Evolutionary conservation across 2,113 vertebrate species (phyloP).

Genomic region (Peromyscus polionotus): DNA sequence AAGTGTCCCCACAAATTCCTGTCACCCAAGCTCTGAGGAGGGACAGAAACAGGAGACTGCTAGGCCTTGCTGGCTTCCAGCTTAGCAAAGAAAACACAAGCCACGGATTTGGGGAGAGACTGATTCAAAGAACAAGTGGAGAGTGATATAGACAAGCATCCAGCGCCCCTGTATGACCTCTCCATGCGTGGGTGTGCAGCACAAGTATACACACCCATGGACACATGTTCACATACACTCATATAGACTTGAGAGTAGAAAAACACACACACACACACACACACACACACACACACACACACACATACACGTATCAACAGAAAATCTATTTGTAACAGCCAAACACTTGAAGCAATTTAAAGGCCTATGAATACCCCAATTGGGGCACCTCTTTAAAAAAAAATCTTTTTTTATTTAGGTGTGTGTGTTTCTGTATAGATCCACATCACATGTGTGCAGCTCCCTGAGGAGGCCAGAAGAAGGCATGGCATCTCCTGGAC

Average conservation of each 20-base stretch:
- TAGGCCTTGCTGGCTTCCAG: neutral
- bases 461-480: neutral
- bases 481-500: too few relatives aligned
- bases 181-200: neutral
- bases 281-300: neutral
- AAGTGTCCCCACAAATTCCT: neutral
- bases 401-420: neutral
- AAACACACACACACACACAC: neutral
- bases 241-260: neutral
- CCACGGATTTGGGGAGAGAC: rapidly evolving
- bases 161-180: neutral
- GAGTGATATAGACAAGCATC: neutral
- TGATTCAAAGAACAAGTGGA: neutral
- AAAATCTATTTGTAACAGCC: neutral
- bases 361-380: neutral
- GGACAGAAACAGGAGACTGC: neutral
- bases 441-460: neutral
- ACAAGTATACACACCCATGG: too few relatives aligned
- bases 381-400: neutral
- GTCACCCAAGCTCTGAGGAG: neutral
- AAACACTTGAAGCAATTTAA: neutral
- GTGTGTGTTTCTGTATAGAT: neutral
- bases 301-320: neutral
- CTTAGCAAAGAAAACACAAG: neutral
- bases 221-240: neutral